Conservation (phyloP, 2,797 vertebrate genomes). For the Falco biarmicus region DNA sequence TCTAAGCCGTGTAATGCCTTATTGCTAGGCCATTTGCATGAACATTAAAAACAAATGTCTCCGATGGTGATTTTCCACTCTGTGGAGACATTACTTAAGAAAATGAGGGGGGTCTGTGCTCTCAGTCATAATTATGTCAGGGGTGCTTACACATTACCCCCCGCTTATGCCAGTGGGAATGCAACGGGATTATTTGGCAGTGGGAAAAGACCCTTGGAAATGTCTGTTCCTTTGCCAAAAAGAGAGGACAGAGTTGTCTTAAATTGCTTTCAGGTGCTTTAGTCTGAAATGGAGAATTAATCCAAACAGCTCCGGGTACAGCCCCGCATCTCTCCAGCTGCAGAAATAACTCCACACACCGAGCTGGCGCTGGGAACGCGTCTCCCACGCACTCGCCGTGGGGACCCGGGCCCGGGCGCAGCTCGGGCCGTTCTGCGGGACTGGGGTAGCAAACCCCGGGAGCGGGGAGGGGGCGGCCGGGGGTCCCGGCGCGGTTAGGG, state of each 20-base stretch:
- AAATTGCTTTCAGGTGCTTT: neutral
- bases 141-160: neutral
- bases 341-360: neutral
- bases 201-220: neutral
- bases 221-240: neutral
- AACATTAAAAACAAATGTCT: neutral
- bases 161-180: neutral
- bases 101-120: neutral
- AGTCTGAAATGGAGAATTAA: neutral
- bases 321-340: neutral
- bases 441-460: too few relatives aligned
- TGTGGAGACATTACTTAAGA: neutral
- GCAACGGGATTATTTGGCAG: neutral
- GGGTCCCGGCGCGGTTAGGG: too few relatives aligned
- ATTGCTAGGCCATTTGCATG: accelerated
- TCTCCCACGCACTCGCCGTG: too few relatives aligned
- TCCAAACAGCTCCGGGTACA: too few relatives aligned
- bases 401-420: too few relatives aligned
- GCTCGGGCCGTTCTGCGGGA: too few relatives aligned
- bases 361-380: too few relatives aligned
- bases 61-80: neutral
- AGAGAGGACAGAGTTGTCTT: neutral
- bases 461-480: too few relatives aligned
- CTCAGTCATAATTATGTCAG: neutral
- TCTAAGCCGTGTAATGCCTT: neutral